Evolutionary conservation across 2,888 invertebrate species (phyloP).

Genomic region (Tipula lateralis): DNA sequence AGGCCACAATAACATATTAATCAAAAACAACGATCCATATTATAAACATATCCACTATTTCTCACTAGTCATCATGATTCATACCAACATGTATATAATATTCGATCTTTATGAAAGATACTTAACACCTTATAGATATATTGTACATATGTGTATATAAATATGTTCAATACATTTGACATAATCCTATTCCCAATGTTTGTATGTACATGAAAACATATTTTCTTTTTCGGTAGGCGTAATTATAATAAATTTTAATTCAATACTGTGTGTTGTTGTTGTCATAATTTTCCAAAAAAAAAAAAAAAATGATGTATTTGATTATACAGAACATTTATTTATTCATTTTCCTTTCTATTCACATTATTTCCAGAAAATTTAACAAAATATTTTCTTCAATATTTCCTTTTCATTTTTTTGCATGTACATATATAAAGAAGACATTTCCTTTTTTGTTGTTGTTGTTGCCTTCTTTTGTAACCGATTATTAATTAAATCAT

Average conservation of each 20-base stretch:
- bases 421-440: not conserved
- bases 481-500: not conserved
- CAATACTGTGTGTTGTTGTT: not conserved
- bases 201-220: not conserved
- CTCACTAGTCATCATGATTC: not conserved
- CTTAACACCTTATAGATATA: not conserved
- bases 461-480: not conserved
- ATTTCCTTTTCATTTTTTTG: not conserved
- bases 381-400: not conserved
- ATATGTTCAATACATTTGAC: not conserved
- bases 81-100: not conserved
- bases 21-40: too few species aligned
- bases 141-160: too few species aligned
- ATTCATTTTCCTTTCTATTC: not conserved
- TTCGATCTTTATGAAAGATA: not conserved
- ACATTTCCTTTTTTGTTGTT: not conserved
- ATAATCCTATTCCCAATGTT: not conserved
- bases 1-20: too few species aligned
- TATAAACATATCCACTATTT: not conserved
- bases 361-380: conserved; percentile 11
- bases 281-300: not conserved
- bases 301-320: not conserved
- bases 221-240: not conserved
- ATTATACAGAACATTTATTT: conserved; percentile 24
- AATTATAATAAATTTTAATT: conserved; percentile 24